Evolutionary conservation across 2,797 vertebrate species (phyloP), one percentile per base, ranked within the genome.

Genomic region (Siniperca undulata): DNA sequence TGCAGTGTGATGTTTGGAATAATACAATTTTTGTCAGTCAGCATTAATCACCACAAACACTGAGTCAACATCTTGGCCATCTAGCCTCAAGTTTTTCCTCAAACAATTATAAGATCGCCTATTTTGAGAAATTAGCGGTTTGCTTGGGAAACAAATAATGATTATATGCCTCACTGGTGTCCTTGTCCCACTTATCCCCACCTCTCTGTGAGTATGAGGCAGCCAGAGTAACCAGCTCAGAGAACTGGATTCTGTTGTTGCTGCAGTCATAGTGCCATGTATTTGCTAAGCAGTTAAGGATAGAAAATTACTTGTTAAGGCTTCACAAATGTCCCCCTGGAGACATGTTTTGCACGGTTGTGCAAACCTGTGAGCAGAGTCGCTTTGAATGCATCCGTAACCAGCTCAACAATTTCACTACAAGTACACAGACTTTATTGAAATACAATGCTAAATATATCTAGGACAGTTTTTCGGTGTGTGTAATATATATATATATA

Each of bases 211-310:
- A 75, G 64, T 24, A 5, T 3, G 61, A 88, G 55, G 77, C 78
- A 65, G 76, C 34, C 59, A 59, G 44, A 71, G 14, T 70, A 79
- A 86, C 56, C 79, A 70, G 82, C 82, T 67, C 61, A 19, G 56
- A 70, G 44, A 3, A 71, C 85, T 67, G 74, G 24, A 70, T 81
- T 82, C 64, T 84, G 86, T 86, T 82, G 84, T 14, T 72, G 72
- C 86, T 74, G 75, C 69, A 88, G 67, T 83, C 85, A 80, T 7
- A 40, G 78, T 82, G 86, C 74, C 87, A 72, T 82, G 89, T 88
- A 69, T 87, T 84, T 83, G 40, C 74, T 68, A 44, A 66, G 82
- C 87, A 85, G 73, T 83, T 82, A 67, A 55, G 36, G 44, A 76
- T 2, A 75, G 81, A 86, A 78, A 80, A 88, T 74, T 4, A 80